phyloP scores from a whole-genome alignment of 2,888 invertebrate species.

The Orthonevra nobilis region DNA sequence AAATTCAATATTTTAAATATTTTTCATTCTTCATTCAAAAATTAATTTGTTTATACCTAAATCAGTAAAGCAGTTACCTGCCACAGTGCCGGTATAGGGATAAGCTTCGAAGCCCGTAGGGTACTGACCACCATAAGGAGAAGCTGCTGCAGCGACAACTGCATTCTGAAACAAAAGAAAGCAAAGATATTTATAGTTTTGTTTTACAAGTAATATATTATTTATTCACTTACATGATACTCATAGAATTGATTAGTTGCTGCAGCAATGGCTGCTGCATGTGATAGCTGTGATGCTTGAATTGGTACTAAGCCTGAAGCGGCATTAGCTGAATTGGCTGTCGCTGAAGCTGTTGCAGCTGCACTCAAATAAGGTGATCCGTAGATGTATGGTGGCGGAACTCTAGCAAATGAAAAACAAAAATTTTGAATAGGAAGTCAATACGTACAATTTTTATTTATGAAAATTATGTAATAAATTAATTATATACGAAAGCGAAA shows the following conservation, averaged over 20 bases:
- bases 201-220: not conserved
- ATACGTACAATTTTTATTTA: too few relatives aligned
- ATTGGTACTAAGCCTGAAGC: conserved; percentile 86
- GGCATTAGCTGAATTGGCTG: conserved; percentile 71
- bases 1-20: too few relatives aligned
- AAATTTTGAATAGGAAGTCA: too few relatives aligned
- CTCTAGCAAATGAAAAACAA: conserved; percentile 80
- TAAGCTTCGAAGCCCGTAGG: conserved; percentile 62
- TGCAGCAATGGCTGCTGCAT: conserved; percentile 89
- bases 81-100: conserved; percentile 59
- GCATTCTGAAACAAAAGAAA: conserved; percentile 44
- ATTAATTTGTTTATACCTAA: conserved; percentile 31
- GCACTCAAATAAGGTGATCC: conserved; percentile 86
- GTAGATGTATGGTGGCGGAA: conserved; percentile 89
- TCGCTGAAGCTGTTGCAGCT: conserved; percentile 68
- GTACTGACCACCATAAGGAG: conserved; percentile 60
- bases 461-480: too few relatives aligned
- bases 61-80: conserved; percentile 64
- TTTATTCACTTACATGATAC: conserved; percentile 83
- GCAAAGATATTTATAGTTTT: too few relatives aligned
- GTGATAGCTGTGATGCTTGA: conserved; percentile 84
- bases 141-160: conserved; percentile 60
- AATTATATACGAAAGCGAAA: too few relatives aligned
- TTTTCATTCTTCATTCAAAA: too few relatives aligned
- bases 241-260: conserved; percentile 90